These are phyloP conservation scores for Tetramorium bicarinatum DNA, from an alignment of 2,888 invertebrate species.

Conservation along the genomic window DNA sequence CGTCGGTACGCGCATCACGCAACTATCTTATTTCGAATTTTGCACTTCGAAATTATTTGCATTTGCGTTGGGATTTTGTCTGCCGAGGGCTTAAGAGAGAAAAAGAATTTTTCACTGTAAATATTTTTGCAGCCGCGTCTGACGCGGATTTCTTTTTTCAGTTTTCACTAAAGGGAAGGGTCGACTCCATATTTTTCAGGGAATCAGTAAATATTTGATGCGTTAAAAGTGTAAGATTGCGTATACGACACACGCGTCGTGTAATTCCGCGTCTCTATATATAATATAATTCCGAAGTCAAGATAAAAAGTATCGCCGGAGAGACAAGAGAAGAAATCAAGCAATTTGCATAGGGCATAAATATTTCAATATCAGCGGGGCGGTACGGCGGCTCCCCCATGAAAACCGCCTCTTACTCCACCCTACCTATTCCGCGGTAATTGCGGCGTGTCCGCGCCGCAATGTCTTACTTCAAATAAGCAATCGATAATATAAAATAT, in stretches of 20 bases:
- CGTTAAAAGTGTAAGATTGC: conserved; percentile 17
- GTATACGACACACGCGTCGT: not conserved
- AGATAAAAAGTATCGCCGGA: conserved; percentile 3
- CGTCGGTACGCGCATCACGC: not conserved
- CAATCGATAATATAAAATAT: conserved; percentile 54
- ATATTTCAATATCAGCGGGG: conserved; percentile 45
- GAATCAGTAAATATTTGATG: conserved; percentile 33
- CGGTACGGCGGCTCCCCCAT: conserved; percentile 13
- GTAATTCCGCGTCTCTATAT: conserved; percentile 15
- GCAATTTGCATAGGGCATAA: conserved; percentile 34
- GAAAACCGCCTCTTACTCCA: conserved; percentile 47
- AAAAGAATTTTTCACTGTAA: not conserved
- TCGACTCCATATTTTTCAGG: not conserved
- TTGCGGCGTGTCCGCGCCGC: conserved; percentile 45
- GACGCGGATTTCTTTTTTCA: not conserved
- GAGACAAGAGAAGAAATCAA: conserved; percentile 33
- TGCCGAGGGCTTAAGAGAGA: not conserved
- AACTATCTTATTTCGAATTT: conserved; percentile 13
- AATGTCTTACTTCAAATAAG: conserved; percentile 45
- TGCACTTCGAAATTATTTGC: not conserved
- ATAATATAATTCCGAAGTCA: not conserved
- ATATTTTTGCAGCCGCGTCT: not conserved
- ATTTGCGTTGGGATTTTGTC: not conserved
- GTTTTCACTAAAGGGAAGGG: not conserved
- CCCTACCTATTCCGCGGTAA: conserved; percentile 46